Base-by-base conservation (phyloP, 2,888 invertebrate genomes). In the Mesoligia furuncula region DNA sequence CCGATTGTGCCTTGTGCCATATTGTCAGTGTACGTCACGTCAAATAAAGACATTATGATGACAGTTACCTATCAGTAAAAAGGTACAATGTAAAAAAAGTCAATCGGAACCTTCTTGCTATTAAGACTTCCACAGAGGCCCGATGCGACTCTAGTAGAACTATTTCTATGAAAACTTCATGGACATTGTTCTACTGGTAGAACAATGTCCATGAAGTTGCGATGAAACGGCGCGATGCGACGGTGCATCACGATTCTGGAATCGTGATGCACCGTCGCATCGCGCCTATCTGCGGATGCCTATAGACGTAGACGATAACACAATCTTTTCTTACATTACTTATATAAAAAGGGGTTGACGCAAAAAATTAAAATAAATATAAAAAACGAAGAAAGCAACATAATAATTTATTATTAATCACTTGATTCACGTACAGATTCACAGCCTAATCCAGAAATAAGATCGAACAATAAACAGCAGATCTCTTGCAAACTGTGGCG, bases 381-480 rank as follows among this genome's bases (percentile, higher is more conserved):
- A 69, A 75, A 79, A 81, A 66, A 66, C 70, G n/a, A 24, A 42
- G 80, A 88, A 90, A 90, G 91, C 91, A 92, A 92, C 90, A 90
- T 88, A 90, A 86, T 90, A 87, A 90, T 92, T 90, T 91, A 91
- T 87, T 84, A 77, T 85, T 88, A 87, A 90, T 89, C 87, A 88
- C 84, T 89, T 89, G 87, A 89, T 89, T 90, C 85, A 88, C 87
- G 88, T 89, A 89, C 89, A 88, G 88, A 88, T 87, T 93, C 93
- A 93, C 93, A 93, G 93, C 93, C 93, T 89, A 90, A 91, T 90
- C 87, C 87, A 84, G 80, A 87, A 89, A 88, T 81, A 86, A 83
- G 83, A 85, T 85, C 79, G 45, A 80, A 77, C 77, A 76, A 75
- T 79, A 75, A 77, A 85, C 48, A 42, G 82, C 88, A 86, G 87